Evolutionary conservation across 1,140 invertebrate species (phyloP).

Genomic region (Coelopa frigida): DNA sequence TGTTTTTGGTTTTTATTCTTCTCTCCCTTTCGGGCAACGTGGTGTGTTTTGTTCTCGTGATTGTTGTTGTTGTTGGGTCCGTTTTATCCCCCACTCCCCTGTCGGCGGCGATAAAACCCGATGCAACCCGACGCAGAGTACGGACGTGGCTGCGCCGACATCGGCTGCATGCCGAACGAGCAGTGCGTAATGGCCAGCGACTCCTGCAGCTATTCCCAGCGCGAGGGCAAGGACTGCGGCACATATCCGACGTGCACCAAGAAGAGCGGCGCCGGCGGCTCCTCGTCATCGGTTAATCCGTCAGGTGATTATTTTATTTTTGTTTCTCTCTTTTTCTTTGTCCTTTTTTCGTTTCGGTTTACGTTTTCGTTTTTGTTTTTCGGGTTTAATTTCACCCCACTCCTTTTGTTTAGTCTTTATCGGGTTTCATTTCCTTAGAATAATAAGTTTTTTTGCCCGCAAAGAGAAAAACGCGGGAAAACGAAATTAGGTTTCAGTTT

Average conservation of each 20-base stretch:
- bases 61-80: too few relatives aligned
- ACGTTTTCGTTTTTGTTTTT: not conserved
- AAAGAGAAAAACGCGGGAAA: too few relatives aligned
- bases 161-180: slow-evolving; percentile 63
- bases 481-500: too few relatives aligned
- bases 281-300: slow-evolving; percentile 21
- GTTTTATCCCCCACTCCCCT: too few relatives aligned
- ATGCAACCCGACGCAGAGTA: slow-evolving; percentile 51
- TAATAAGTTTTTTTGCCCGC: too few relatives aligned
- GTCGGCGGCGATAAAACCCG: too few relatives aligned
- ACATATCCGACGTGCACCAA: slow-evolving; percentile 59
- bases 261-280: slow-evolving; percentile 45
- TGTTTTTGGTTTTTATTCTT: slow-evolving; percentile 6
- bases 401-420: too few relatives aligned
- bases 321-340: slow-evolving; percentile 2
- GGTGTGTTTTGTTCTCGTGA: too few relatives aligned
- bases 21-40: not conserved
- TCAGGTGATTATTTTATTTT: slow-evolving; percentile 40
- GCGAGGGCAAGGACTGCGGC: slow-evolving; percentile 54
- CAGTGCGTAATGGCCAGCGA: slow-evolving; percentile 65
- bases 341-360: slow-evolving; percentile 6
- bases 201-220: slow-evolving; percentile 52
- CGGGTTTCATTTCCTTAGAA: too few relatives aligned
- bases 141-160: slow-evolving; percentile 65
- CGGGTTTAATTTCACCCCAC: too few relatives aligned